phyloP scores from a whole-genome alignment of 35 echinoderm and acorn worm species.

The Patiria miniata region DNA sequence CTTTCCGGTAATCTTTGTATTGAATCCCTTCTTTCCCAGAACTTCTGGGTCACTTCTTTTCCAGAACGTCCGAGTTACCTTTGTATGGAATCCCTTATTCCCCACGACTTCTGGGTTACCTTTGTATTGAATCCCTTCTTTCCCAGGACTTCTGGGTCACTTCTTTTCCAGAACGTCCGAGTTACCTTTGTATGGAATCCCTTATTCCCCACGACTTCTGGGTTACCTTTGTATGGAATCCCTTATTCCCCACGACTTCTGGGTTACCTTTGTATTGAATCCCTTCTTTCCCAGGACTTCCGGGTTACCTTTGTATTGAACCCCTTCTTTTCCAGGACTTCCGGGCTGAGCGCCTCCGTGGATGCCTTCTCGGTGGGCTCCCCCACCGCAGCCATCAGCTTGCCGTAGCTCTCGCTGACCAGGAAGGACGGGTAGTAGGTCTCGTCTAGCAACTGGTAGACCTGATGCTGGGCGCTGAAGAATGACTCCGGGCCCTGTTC shows the following conservation, averaged over 20 bases:
- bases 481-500: constrained; percentile 85
- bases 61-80: too few species aligned
- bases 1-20: too few species aligned
- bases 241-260: too few species aligned
- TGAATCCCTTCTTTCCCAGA: constrained; percentile 35
- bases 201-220: too few species aligned
- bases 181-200: too few species aligned
- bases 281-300: neutral
- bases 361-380: neutral
- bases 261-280: constrained; percentile 28
- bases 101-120: too few species aligned
- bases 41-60: too few species aligned
- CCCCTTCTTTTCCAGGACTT: constrained; percentile 43
- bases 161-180: constrained; percentile 17
- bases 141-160: constrained; percentile 20
- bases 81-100: too few species aligned
- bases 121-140: too few species aligned
- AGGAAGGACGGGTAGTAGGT: constrained; percentile 91
- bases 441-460: constrained; percentile 81
- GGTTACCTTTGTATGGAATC: too few species aligned
- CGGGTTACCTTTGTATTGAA: constrained; percentile 31
- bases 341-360: neutral
- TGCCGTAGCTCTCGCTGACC: constrained; percentile 81
- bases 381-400: constrained; percentile 33
- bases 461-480: constrained; percentile 79